These are phyloP conservation scores for Gerosis bhagava DNA, from an alignment of 2,888 invertebrate species.

Conservation along the genomic window DNA sequence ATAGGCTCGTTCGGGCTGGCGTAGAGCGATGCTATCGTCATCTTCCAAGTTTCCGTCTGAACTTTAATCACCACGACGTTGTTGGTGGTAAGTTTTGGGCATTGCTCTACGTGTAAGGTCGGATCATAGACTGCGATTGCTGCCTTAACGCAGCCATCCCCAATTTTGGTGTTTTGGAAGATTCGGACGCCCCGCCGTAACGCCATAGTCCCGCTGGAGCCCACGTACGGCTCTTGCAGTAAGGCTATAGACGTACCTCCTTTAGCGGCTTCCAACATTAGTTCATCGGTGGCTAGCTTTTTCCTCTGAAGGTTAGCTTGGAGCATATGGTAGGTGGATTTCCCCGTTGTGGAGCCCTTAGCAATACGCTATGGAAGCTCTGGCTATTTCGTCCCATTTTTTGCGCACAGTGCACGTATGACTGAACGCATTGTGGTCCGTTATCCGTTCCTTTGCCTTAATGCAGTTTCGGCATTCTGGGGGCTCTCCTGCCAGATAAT, in stretches of 20 bases:
- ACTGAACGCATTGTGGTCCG: conserved; percentile 14
- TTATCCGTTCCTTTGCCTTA: background rate
- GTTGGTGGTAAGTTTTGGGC: no score
- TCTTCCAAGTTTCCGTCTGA: no score
- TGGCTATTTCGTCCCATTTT: conserved; percentile 14
- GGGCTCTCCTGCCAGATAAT: background rate
- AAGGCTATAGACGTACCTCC: background rate
- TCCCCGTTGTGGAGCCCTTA: conserved; percentile 2
- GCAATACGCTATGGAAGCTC: conserved; percentile 17
- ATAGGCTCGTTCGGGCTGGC: no score
- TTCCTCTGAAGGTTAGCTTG: no score
- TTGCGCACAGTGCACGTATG: conserved; percentile 6
- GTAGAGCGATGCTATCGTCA: no score
- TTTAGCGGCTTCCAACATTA: background rate
- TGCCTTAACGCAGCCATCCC: background rate
- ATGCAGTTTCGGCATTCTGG: conserved; percentile 21
- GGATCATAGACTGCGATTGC: background rate
- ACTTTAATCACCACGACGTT: no score
- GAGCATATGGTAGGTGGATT: no score
- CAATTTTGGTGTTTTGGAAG: background rate
- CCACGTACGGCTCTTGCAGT: background rate
- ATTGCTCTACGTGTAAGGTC: background rate
- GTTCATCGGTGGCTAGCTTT: background rate
- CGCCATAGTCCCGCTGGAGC: background rate
- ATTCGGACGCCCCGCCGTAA: background rate